Evolutionary conservation across 2,113 vertebrate genomes (phyloP).

Genomic region (Chaetura pelagica): DNA sequence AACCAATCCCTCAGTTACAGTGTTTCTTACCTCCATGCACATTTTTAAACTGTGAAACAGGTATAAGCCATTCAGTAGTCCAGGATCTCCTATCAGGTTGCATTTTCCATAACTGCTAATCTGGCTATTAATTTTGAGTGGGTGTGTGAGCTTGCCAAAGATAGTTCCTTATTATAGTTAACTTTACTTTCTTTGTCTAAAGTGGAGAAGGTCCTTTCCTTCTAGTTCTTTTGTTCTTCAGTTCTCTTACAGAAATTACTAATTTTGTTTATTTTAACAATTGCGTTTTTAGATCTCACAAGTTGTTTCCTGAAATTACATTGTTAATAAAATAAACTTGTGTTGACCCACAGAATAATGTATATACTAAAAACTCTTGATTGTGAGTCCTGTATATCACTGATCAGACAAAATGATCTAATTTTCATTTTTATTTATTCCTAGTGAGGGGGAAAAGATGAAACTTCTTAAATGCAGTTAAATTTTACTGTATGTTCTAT

Average conservation of each 20-base stretch:
- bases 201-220: not conserved
- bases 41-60: not conserved
- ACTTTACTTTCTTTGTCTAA: not conserved
- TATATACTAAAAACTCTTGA: not conserved
- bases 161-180: not conserved
- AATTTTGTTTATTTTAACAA: not conserved
- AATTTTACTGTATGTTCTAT: not conserved
- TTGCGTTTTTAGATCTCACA: not conserved
- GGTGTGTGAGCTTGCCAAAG: not conserved
- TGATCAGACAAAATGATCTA: not conserved
- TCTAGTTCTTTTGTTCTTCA: not conserved
- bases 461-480: not conserved
- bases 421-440: not conserved
- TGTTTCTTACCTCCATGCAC: not conserved
- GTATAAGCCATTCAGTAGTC: not conserved
- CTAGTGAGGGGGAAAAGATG: not conserved
- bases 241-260: not conserved
- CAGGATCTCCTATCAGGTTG: not conserved
- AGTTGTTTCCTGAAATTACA: not conserved
- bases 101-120: not conserved
- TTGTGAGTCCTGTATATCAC: not conserved
- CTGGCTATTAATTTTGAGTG: not conserved
- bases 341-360: not conserved
- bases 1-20: not conserved
- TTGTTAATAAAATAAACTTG: not conserved